Evolutionary conservation across 1,140 invertebrate genomes (phyloP).

Genomic region (Magallana ariakensis): DNA sequence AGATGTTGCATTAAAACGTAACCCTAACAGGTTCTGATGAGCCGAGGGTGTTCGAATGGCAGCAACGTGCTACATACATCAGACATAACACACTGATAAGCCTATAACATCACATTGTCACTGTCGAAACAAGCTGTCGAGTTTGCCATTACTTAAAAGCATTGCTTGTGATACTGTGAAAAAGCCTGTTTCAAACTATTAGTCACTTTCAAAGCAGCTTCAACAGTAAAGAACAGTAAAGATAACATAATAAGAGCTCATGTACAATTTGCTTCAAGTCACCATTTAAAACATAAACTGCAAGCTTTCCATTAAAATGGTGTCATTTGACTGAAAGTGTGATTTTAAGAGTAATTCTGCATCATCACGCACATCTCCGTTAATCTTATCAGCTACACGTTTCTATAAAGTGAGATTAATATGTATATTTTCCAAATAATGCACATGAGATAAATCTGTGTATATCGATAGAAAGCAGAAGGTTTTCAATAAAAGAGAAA

Average conservation of each 20-base stretch:
- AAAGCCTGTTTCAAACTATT: not conserved
- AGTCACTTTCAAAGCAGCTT: not conserved
- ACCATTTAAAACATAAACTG: not conserved
- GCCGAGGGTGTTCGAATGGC: conserved; percentile 10
- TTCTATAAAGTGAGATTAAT: too few species aligned
- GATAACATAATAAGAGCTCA: too few species aligned
- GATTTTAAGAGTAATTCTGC: too few species aligned
- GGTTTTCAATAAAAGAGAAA: too few species aligned
- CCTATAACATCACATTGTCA: conserved; percentile 12
- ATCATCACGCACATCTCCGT: too few species aligned
- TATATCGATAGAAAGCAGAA: too few species aligned
- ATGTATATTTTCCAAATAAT: too few species aligned
- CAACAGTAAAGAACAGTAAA: not conserved
- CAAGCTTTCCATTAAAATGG: not conserved
- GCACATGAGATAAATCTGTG: too few species aligned
- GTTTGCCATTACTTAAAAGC: not conserved
- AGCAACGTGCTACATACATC: conserved; percentile 5
- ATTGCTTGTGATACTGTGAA: not conserved
- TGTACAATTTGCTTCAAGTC: not conserved
- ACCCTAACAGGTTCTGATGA: conserved; percentile 5
- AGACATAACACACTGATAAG: not conserved
- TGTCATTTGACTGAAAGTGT: not conserved
- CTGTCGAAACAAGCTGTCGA: not conserved
- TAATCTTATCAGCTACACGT: too few species aligned
- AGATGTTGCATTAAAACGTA: conserved; percentile 33